phyloP scores from a whole-genome alignment of 2,797 vertebrate species.

The Distichodus sexfasciatus region DNA sequence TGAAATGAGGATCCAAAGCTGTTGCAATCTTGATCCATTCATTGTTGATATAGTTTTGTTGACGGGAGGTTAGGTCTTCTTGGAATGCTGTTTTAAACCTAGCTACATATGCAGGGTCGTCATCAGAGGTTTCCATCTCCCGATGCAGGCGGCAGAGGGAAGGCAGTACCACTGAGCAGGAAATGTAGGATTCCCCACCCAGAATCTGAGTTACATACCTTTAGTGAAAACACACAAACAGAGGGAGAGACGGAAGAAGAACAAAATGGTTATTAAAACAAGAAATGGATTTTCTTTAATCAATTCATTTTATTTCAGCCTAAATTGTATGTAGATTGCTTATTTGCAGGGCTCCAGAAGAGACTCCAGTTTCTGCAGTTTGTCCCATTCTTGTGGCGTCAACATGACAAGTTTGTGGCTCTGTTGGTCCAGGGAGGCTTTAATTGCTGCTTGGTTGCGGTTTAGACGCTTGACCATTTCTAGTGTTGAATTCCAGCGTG shows the following conservation, averaged over 20 bases:
- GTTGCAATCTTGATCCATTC: slow-evolving; percentile 36
- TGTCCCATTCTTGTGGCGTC: too few relatives aligned
- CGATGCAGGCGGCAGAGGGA: too few relatives aligned
- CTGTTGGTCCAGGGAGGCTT: too few relatives aligned
- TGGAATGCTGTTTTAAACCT: slow-evolving; percentile 31
- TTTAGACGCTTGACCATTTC: slow-evolving; percentile 28
- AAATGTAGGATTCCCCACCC: slow-evolving; percentile 24
- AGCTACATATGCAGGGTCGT: slow-evolving; percentile 25
- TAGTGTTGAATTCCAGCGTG: slow-evolving; percentile 27
- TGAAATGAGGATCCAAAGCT: too few relatives aligned
- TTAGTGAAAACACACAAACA: slow-evolving; percentile 18
- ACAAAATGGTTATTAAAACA: too few relatives aligned
- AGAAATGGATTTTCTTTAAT: too few relatives aligned
- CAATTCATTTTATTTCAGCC: too few relatives aligned
- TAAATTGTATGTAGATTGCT: too few relatives aligned
- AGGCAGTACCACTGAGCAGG: slow-evolving; percentile 32
- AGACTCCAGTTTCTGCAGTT: slow-evolving; percentile 9
- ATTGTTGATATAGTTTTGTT: slow-evolving; percentile 35
- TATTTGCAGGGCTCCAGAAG: slow-evolving; percentile 34
- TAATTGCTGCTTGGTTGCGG: slow-evolving; percentile 35
- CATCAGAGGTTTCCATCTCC: slow-evolving; percentile 39
- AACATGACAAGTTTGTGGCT: too few relatives aligned
- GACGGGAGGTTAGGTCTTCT: slow-evolving; percentile 7
- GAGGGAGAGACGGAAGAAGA: slow-evolving; percentile 5
- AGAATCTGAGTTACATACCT: slow-evolving; percentile 40